These are phyloP conservation scores for Ctena decussata DNA, from an alignment of 2,888 invertebrate genomes.

Conservation along the genomic window DNA sequence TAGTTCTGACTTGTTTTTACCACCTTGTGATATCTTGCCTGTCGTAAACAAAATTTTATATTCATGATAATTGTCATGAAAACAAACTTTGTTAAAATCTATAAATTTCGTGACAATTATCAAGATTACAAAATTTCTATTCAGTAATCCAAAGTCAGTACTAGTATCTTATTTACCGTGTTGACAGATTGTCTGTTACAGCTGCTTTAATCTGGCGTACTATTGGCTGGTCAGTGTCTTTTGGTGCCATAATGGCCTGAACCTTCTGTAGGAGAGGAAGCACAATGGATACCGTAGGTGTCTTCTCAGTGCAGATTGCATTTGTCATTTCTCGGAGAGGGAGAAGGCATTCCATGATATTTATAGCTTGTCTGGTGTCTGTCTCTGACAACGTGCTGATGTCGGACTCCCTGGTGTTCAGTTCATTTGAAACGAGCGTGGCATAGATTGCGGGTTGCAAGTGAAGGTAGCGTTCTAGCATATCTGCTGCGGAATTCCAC, in stretches of 20 bases:
- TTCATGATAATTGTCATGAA: too few relatives aligned
- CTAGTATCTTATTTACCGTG: not conserved
- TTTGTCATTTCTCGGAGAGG: slow-evolving; percentile 32
- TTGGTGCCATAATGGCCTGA: not conserved
- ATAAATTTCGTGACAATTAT: too few relatives aligned
- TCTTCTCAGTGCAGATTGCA: slow-evolving; percentile 29
- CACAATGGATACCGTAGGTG: slow-evolving; percentile 30
- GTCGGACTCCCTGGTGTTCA: slow-evolving; percentile 5
- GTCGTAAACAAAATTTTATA: too few relatives aligned
- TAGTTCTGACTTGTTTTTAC: too few relatives aligned
- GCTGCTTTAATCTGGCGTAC: not conserved
- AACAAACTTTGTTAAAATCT: too few relatives aligned
- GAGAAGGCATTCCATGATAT: slow-evolving; percentile 15
- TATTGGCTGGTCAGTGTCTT: not conserved
- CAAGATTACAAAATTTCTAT: too few relatives aligned
- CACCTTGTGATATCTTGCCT: too few relatives aligned
- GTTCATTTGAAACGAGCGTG: slow-evolving; percentile 13
- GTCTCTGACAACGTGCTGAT: slow-evolving; percentile 9
- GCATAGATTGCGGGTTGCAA: slow-evolving; percentile 38
- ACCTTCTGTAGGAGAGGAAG: not conserved
- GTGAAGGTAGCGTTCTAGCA: slow-evolving; percentile 31
- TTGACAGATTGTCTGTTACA: not conserved
- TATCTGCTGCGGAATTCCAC: slow-evolving; percentile 38
- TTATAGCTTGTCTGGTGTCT: slow-evolving; percentile 7
- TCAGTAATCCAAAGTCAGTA: too few relatives aligned